These are phyloP conservation scores for Rhynchomys soricoides DNA, from an alignment of 2,113 vertebrate genomes.

Conservation along the genomic window DNA sequence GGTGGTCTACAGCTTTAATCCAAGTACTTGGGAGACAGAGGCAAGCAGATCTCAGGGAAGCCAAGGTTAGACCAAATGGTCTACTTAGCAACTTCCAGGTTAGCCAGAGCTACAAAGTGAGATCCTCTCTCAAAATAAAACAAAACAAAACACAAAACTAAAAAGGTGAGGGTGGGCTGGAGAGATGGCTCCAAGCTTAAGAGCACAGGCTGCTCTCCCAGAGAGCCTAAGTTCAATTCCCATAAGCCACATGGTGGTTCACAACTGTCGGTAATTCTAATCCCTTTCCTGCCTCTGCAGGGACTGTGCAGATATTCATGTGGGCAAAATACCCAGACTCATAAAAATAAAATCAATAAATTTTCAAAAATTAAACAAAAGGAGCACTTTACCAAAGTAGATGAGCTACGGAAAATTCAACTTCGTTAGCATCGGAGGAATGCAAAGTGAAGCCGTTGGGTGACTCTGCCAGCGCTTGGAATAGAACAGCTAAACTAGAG, in stretches of 20 bases:
- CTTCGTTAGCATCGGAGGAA: background rate
- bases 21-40: background rate
- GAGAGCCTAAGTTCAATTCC: background rate
- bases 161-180: no score
- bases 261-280: background rate
- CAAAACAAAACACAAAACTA: background rate
- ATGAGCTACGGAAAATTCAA: no score
- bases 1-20: background rate
- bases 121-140: background rate
- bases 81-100: background rate
- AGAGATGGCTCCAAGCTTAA: background rate
- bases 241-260: background rate
- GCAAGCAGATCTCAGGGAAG: background rate
- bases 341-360: background rate
- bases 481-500: background rate
- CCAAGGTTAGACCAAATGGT: background rate
- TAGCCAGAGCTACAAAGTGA: background rate
- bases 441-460: background rate
- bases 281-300: background rate
- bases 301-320: background rate
- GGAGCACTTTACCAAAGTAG: background rate
- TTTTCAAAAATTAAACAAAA: background rate
- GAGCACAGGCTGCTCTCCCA: background rate
- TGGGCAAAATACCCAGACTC: background rate
- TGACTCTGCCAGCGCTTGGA: background rate